phyloP scores from a whole-genome alignment of 2,888 invertebrate genomes.

The Cosmorhoe ocellata region DNA sequence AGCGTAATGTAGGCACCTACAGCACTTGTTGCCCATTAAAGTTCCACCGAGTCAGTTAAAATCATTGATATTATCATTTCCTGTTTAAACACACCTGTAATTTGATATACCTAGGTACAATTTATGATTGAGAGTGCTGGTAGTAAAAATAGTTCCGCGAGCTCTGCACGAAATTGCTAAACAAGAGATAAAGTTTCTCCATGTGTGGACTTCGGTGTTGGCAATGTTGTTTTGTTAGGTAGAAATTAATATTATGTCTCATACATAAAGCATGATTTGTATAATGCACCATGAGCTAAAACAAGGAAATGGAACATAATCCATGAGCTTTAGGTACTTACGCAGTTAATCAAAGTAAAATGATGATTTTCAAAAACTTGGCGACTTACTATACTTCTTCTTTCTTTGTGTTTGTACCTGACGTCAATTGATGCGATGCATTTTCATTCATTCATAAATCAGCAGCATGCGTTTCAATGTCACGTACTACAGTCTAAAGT shows the following conservation, averaged over 20 bases:
- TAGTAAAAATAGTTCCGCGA: slow-evolving; percentile 35
- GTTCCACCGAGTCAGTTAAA: slow-evolving; percentile 1
- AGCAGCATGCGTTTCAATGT: slow-evolving; percentile 18
- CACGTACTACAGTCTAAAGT: too few relatives aligned
- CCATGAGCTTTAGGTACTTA: too few relatives aligned
- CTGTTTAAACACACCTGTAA: slow-evolving; percentile 36
- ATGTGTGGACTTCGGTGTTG: slow-evolving; percentile 9
- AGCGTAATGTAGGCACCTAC: slow-evolving; percentile 7
- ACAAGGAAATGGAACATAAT: too few relatives aligned
- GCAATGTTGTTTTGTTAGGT: slow-evolving; percentile 5
- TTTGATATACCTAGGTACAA: slow-evolving; percentile 31
- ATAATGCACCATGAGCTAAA: too few relatives aligned
- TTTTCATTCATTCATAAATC: slow-evolving; percentile 18
- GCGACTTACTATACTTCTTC: slow-evolving; percentile 5
- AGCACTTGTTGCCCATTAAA: slow-evolving; percentile 23
- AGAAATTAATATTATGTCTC: not conserved
- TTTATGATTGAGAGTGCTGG: slow-evolving; percentile 31
- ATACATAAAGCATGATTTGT: too few relatives aligned
- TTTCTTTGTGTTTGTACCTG: slow-evolving; percentile 1
- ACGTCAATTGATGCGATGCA: slow-evolving; percentile 18
- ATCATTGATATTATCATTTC: slow-evolving; percentile 37
- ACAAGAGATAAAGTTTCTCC: slow-evolving; percentile 41
- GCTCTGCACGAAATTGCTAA: slow-evolving; percentile 34
- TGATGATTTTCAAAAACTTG: not conserved
- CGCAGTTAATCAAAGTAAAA: too few relatives aligned